Conservation (phyloP, 2,797 vertebrate genomes). For the Chaetodon trifasciatus region DNA sequence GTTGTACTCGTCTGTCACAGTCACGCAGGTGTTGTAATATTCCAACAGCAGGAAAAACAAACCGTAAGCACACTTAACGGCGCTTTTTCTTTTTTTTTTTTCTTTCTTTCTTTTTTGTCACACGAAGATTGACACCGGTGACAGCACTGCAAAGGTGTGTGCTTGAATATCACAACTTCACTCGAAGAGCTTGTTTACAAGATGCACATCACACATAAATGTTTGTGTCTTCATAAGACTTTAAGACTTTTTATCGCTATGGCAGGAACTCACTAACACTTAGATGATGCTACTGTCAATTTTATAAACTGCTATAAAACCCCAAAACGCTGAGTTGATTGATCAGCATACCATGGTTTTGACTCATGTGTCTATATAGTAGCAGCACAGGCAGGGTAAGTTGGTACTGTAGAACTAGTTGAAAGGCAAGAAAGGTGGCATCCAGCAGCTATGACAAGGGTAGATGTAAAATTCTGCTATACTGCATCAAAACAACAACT, state of each 20-base stretch:
- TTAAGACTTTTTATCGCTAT: slow-evolving; percentile 51
- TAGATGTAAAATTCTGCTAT: slow-evolving; percentile 23
- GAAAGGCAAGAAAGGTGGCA: background rate
- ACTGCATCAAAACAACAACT: slow-evolving; percentile 51
- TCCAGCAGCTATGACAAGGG: slow-evolving; percentile 10
- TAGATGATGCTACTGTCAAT: slow-evolving; percentile 50
- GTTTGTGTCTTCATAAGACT: slow-evolving; percentile 66
- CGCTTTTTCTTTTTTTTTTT: slow-evolving; percentile 37
- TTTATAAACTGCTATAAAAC: slow-evolving; percentile 61
- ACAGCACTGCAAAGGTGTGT: slow-evolving; percentile 47
- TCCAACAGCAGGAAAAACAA: slow-evolving; percentile 72
- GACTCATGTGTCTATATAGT: slow-evolving; percentile 34
- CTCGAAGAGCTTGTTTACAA: slow-evolving; percentile 81
- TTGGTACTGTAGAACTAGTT: slow-evolving; percentile 12
- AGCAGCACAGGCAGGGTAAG: slow-evolving; percentile 34
- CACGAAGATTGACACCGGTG: slow-evolving; percentile 31
- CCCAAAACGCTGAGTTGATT: slow-evolving; percentile 30
- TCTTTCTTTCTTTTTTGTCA: slow-evolving; percentile 45
- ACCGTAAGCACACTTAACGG: slow-evolving; percentile 79
- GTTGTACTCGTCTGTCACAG: slow-evolving; percentile 67
- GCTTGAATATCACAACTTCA: slow-evolving; percentile 65
- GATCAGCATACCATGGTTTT: slow-evolving; percentile 14
- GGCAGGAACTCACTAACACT: slow-evolving; percentile 63
- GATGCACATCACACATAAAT: slow-evolving; percentile 68
- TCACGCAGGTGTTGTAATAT: slow-evolving; percentile 75